Evolutionary conservation across 1,140 invertebrate genomes (phyloP).

Genomic region (Solenopsis invicta): DNA sequence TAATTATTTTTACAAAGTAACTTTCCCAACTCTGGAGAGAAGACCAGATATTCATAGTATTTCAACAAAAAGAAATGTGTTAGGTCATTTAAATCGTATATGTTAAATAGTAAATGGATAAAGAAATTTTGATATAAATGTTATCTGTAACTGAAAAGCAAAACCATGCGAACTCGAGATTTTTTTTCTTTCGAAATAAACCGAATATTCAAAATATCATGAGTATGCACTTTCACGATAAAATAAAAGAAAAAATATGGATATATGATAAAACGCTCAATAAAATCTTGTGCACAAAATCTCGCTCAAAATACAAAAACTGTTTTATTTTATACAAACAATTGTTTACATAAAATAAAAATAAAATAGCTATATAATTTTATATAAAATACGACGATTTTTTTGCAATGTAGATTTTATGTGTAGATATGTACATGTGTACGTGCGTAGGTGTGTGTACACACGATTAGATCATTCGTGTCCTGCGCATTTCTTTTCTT

Average conservation of each 20-base stretch:
- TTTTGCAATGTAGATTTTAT: not conserved
- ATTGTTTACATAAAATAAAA: too few species aligned
- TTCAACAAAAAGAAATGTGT: too few species aligned
- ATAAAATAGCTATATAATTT: not conserved
- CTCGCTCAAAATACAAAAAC: not conserved
- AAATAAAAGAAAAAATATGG: not conserved
- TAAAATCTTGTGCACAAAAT: not conserved
- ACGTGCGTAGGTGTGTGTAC: not conserved
- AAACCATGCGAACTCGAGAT: not conserved
- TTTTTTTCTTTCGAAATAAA: not conserved
- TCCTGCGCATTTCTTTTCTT: too few species aligned
- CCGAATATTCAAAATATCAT: not conserved
- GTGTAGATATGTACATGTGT: not conserved
- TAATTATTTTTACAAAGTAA: too few species aligned
- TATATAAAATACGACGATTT: not conserved
- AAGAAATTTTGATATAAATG: not conserved
- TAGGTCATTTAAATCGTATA: too few species aligned
- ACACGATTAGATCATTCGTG: too few species aligned
- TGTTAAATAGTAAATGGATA: not conserved
- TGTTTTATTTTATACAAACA: not conserved
- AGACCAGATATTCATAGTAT: too few species aligned
- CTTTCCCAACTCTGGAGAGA: too few species aligned
- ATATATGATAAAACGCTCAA: not conserved
- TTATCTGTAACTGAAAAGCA: not conserved
- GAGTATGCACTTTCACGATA: not conserved